phyloP scores from a whole-genome alignment of 2,888 invertebrate species.

The Oxycera nigricornis region DNA sequence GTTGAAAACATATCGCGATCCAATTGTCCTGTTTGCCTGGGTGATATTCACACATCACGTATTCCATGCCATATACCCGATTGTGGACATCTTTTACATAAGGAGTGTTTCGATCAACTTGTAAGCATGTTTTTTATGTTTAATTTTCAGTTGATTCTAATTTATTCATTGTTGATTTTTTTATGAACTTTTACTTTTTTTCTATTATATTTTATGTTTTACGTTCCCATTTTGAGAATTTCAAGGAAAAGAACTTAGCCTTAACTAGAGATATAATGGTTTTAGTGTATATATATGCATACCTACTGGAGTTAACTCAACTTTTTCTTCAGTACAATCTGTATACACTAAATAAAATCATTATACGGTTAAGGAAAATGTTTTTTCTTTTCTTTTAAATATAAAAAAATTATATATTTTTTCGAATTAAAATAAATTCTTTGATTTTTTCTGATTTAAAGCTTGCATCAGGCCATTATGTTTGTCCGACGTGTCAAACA shows the following conservation, averaged over 20 bases:
- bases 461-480: constrained; percentile 76
- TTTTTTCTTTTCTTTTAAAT: not conserved
- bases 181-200: not conserved
- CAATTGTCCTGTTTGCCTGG: constrained; percentile 89
- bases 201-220: not conserved
- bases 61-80: constrained; percentile 88
- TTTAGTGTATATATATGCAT: no score
- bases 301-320: no score
- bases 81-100: constrained; percentile 87
- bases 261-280: no score
- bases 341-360: no score
- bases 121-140: constrained; percentile 62
- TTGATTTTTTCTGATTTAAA: not conserved
- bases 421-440: no score
- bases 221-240: no score
- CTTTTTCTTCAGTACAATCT: no score
- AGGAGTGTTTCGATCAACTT: constrained; percentile 83
- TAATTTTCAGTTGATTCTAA: not conserved
- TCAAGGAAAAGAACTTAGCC: no score
- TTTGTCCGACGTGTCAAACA: constrained; percentile 88
- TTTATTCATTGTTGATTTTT: not conserved
- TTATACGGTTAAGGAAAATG: not conserved
- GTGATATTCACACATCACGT: constrained; percentile 90
- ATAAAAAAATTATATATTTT: no score
- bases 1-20: constrained; percentile 87